Evolutionary conservation across 2,113 vertebrate genomes (phyloP).

Genomic region (Forbesichthys agassizii): DNA sequence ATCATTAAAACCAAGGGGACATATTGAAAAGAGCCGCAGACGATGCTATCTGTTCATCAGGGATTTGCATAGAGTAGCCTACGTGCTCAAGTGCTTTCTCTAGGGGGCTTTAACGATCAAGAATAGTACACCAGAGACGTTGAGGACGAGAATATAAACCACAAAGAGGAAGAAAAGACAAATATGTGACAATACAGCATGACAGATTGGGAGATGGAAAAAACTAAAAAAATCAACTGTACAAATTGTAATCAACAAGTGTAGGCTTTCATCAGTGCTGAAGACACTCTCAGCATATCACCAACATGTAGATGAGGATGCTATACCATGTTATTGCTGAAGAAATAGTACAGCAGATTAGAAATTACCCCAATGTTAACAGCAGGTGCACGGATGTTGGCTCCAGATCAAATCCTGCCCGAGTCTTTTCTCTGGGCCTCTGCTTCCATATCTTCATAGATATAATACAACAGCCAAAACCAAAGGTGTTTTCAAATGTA

Average conservation of each 20-base stretch:
- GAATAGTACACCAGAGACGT: conserved; percentile 1
- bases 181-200: background rate
- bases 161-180: background rate
- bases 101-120: conserved; percentile 25
- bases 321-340: too few relatives aligned
- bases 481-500: background rate
- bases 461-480: background rate
- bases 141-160: conserved; percentile 12
- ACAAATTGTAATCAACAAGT: conserved; percentile 8
- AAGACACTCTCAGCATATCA: background rate
- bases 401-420: conserved; percentile 6
- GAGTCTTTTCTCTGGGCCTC: background rate
- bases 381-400: background rate
- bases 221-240: background rate
- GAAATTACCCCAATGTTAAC: background rate
- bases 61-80: conserved; percentile 27
- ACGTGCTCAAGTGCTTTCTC: conserved; percentile 24
- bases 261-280: background rate
- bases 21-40: background rate
- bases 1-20: conserved; percentile 5
- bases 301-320: too few relatives aligned
- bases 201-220: background rate
- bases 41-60: background rate
- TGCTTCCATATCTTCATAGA: conserved; percentile 7
- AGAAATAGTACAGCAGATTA: too few relatives aligned